These are phyloP conservation scores for Agrypnia vestita DNA, from an alignment of 1,140 invertebrate genomes.

Conservation along the genomic window DNA sequence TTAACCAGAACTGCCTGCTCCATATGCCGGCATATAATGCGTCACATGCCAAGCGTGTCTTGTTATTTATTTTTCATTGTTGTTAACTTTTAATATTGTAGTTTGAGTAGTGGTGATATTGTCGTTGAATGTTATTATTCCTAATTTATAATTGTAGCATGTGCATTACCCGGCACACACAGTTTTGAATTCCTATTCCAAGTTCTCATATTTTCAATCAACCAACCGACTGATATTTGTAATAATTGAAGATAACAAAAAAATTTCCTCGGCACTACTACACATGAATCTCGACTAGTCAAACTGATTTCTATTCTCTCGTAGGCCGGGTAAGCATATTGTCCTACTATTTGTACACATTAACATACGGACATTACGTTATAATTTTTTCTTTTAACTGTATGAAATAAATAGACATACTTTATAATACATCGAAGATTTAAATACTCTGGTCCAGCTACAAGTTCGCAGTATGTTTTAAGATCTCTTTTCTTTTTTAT, in stretches of 20 bases:
- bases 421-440: conserved; percentile 25
- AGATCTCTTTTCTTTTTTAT: conserved; percentile 7
- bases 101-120: conserved; percentile 46
- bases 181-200: neutral
- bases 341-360: neutral
- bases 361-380: neutral
- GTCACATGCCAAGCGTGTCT: conserved; percentile 57
- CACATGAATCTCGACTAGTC: conserved; percentile 8
- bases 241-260: conserved; percentile 12
- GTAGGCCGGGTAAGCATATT: too few relatives aligned
- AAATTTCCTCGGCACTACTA: neutral
- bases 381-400: conserved; percentile 1
- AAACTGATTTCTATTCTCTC: neutral
- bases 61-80: conserved; percentile 53
- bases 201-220: conserved; percentile 10
- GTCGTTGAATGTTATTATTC: conserved; percentile 49
- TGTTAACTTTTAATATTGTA: conserved; percentile 48
- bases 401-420: neutral
- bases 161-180: conserved; percentile 10
- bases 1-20: conserved; percentile 13
- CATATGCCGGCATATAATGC: conserved; percentile 42
- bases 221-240: conserved; percentile 16
- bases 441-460: conserved; percentile 39
- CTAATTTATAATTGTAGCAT: conserved; percentile 20
- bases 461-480: neutral